A percentile compares a stretch with the other conserved stretches of the same genome.
phyloP scores from a whole-genome alignment of 1,140 invertebrate genomes.

The Laodelphax striatellus region DNA sequence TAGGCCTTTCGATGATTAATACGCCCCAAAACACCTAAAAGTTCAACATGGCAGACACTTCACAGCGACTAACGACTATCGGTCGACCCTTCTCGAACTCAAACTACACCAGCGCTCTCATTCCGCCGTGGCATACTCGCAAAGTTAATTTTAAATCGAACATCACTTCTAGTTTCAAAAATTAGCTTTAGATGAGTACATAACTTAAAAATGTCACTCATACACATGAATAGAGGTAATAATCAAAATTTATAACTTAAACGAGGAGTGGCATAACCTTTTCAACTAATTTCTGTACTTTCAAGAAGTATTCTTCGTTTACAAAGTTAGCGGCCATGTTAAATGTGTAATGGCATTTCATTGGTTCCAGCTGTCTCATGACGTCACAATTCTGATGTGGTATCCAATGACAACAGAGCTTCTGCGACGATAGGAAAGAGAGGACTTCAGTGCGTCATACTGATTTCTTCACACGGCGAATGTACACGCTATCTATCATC shows the following conservation, averaged over 20 bases:
- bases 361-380: slow-evolving; percentile 15
- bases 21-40: slow-evolving; percentile 14
- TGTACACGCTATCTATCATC: background rate
- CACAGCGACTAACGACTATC: slow-evolving; percentile 13
- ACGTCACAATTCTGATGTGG: slow-evolving; percentile 9
- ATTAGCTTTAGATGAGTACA: background rate
- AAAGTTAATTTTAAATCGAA: background rate
- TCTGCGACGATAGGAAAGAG: background rate
- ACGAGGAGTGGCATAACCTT: background rate
- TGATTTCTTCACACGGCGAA: background rate
- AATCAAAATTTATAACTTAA: background rate
- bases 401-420: slow-evolving; percentile 13
- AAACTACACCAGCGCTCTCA: slow-evolving; percentile 10
- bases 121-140: background rate
- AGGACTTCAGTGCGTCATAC: slow-evolving; percentile 9
- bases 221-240: background rate
- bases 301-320: background rate
- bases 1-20: slow-evolving; percentile 6
- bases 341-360: slow-evolving; percentile 13
- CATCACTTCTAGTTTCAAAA: background rate
- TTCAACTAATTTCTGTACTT: slow-evolving; percentile 1
- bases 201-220: background rate
- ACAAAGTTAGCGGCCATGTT: background rate
- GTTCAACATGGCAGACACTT: slow-evolving; percentile 15
- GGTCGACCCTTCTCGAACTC: slow-evolving; percentile 2